Conservation (phyloP, 2,888 invertebrate species). For the Pherbina coryleti region DNA sequence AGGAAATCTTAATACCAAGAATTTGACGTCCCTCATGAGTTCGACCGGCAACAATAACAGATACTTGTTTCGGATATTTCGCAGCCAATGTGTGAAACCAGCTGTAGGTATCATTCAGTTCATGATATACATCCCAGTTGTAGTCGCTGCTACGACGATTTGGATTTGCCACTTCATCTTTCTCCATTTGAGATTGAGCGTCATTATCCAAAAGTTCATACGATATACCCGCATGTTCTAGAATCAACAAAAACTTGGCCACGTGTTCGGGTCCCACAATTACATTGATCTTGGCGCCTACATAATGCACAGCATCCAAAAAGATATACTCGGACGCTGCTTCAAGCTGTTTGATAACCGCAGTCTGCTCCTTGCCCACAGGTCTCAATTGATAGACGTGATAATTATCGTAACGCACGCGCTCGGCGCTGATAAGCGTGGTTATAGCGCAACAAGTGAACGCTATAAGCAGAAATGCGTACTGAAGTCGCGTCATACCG, state of each 20-base stretch:
- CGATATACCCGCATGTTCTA: slow-evolving; percentile 61
- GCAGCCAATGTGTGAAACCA: slow-evolving; percentile 73
- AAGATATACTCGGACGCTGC: slow-evolving; percentile 65
- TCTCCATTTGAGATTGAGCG: slow-evolving; percentile 64
- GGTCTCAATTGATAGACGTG: slow-evolving; percentile 74
- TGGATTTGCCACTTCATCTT: slow-evolving; percentile 51
- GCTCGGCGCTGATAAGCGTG: slow-evolving; percentile 40
- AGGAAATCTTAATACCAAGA: slow-evolving; percentile 72
- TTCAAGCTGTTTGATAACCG: slow-evolving; percentile 69
- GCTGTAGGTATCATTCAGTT: slow-evolving; percentile 70
- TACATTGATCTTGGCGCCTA: slow-evolving; percentile 68
- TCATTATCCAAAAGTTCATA: slow-evolving; percentile 68
- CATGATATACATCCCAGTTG: slow-evolving; percentile 60
- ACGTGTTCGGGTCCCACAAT: slow-evolving; percentile 59
- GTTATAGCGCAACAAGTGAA: slow-evolving; percentile 37
- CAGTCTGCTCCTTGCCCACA: slow-evolving; percentile 69
- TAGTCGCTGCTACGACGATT: slow-evolving; percentile 52
- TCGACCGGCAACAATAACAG: slow-evolving; percentile 70
- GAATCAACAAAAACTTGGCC: slow-evolving; percentile 46
- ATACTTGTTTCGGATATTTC: slow-evolving; percentile 69
- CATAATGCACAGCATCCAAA: slow-evolving; percentile 66
- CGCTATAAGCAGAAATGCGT: slow-evolving; percentile 24
- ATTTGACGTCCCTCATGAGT: slow-evolving; percentile 74
- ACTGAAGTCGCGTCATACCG: neutral
- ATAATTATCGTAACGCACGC: slow-evolving; percentile 71